Evolutionary conservation across 64 coral and sea anemone species (phyloP).

Genomic region (Stichodactyla helianthus): DNA sequence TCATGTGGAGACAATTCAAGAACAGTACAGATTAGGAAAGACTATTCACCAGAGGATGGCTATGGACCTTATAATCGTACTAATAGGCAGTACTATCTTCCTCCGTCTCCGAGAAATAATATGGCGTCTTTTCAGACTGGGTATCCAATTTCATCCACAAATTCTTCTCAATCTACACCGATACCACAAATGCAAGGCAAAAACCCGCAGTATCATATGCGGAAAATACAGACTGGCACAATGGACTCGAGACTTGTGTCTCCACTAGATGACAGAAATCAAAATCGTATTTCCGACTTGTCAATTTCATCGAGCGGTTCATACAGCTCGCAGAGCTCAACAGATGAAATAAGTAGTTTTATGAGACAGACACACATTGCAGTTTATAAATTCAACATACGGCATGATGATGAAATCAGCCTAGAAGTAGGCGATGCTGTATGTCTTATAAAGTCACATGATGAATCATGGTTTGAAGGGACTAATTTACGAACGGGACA

Average conservation of each 20-base stretch:
- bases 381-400: conserved; percentile 75
- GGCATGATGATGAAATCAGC: conserved; percentile 79
- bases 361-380: conserved; percentile 91
- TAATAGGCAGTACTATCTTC: neutral
- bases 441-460: conserved; percentile 56
- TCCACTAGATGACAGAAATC: neutral
- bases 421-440: conserved; percentile 86
- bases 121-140: conserved; percentile 1
- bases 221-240: neutral
- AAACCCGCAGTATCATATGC: neutral
- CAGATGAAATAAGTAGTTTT: conserved; percentile 35
- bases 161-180: neutral
- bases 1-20: neutral
- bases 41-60: neutral
- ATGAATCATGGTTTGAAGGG: conserved; percentile 97
- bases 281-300: conserved; percentile 9
- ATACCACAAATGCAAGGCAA: neutral
- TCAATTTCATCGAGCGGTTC: conserved; percentile 46
- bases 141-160: neutral
- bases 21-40: neutral
- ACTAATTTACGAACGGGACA: conserved; percentile 82
- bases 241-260: neutral
- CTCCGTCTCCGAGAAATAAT: conserved; percentile 14
- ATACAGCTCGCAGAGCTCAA: conserved; percentile 44
- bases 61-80: neutral